Evolutionary conservation across 2,888 invertebrate genomes (phyloP), one percentile per base, ranked within the genome.

Genomic region (Trichopria drosophilae): DNA sequence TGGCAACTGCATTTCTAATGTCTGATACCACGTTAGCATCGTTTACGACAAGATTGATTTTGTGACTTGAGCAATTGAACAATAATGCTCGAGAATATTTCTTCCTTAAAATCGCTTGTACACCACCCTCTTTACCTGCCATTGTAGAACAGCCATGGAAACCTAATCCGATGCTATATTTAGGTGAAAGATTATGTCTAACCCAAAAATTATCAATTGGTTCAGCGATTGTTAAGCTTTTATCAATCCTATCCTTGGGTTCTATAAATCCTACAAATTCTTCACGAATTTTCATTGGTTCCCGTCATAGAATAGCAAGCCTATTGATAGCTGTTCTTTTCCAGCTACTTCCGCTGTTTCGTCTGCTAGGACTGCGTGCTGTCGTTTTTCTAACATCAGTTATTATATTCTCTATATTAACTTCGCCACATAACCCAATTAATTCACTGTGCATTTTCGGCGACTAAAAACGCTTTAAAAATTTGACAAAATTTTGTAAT

Each of bases 131-230:
- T 53, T 63, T 60, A 32, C 63, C 63, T 10, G 63, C 48, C 65
- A 68, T 66, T 31, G 64, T 61, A 15, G 60, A 55, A 53, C 62
- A 66, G 13, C 63, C 64, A 39, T 65, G 64, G 45, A 57, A 64
- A 7, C 65, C 63, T 39, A 55, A 55, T n/a, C 61, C 60, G 32
- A 66, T 60, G 39, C 55, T 64, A 39, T 61, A 54, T 3, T 53
- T 50, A 15, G 55, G 39, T 49, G 55, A 47, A 36, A 67, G 48
- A n/a, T 53, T 41, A 34, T 44, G 42, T 32, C 51, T 59, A 36
- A 13, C 37, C 36, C 54, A 60, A 57, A 64, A 20, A 59, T 59
- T 54, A 39, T 64, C 67, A 31, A n/a, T n/a, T n/a, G n/a, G n/a
- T n/a, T n/a, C n/a, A n/a, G 47, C 42, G n/a, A 55, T 13, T 54